Conservation (phyloP, 2,888 invertebrate genomes). For the Helicoverpa assulta region DNA sequence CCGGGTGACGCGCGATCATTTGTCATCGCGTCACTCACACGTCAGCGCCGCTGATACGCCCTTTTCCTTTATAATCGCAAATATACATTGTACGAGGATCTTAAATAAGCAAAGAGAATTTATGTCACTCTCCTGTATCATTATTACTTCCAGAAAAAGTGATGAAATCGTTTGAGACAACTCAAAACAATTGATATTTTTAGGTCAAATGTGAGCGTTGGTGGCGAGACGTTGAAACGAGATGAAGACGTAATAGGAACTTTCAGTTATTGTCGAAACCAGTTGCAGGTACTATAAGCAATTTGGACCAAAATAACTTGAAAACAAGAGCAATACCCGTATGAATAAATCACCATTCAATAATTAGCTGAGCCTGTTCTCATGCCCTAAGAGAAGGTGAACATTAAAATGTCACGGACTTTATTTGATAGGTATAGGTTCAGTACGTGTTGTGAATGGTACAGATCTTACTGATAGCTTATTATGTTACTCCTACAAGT, state of each 20-base stretch:
- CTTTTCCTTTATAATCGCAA: slow-evolving; percentile 78
- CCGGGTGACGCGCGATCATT: slow-evolving; percentile 77
- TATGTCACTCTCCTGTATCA: not conserved
- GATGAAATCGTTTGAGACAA: slow-evolving; percentile 14
- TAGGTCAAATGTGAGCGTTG: slow-evolving; percentile 34
- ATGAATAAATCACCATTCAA: slow-evolving; percentile 41
- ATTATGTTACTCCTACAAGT: slow-evolving; percentile 34
- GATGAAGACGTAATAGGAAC: slow-evolving; percentile 25
- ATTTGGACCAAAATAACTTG: slow-evolving; percentile 17
- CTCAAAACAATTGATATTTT: slow-evolving; percentile 34
- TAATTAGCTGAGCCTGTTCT: slow-evolving; percentile 32
- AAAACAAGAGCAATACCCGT: slow-evolving; percentile 14
- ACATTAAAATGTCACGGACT: slow-evolving; percentile 57
- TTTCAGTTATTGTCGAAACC: slow-evolving; percentile 29
- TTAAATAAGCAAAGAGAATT: slow-evolving; percentile 37
- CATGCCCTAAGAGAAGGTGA: slow-evolving; percentile 45
- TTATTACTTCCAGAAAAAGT: slow-evolving; percentile 21
- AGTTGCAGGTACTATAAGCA: slow-evolving; percentile 11
- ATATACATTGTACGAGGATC: slow-evolving; percentile 60
- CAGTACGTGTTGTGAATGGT: slow-evolving; percentile 33
- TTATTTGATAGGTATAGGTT: slow-evolving; percentile 51
- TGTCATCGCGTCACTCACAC: slow-evolving; percentile 83
- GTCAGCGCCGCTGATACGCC: slow-evolving; percentile 83
- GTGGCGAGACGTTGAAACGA: slow-evolving; percentile 19
- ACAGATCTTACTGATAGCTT: slow-evolving; percentile 41